These are phyloP conservation scores for Pongo pygmaeus DNA, from an alignment of 2,113 vertebrate species.

Conservation along the genomic window DNA sequence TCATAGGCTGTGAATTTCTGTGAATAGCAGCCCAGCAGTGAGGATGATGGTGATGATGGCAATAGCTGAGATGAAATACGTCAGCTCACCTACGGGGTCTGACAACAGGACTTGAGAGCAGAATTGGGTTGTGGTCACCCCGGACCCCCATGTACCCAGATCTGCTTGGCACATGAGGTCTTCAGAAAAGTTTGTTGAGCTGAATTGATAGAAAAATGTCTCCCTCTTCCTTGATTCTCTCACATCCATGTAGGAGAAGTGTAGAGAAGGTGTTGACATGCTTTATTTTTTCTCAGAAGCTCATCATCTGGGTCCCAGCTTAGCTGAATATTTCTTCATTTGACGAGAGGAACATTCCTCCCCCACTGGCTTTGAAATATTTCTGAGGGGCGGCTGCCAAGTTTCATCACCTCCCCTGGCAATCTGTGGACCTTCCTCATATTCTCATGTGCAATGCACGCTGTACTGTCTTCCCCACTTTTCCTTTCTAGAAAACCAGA, in stretches of 20 bases:
- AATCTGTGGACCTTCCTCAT: background rate
- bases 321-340: background rate
- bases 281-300: background rate
- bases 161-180: background rate
- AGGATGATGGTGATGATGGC: background rate
- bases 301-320: background rate
- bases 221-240: background rate
- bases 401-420: background rate
- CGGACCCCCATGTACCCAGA: background rate
- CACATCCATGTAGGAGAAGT: background rate
- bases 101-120: no score
- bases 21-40: background rate
- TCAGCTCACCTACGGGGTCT: background rate
- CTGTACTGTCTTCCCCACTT: background rate
- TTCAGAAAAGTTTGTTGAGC: background rate
- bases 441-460: rapidly evolving
- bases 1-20: background rate
- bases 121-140: background rate
- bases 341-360: background rate
- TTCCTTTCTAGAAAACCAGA: background rate
- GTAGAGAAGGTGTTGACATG: background rate
- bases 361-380: background rate
- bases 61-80: background rate
- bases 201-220: background rate
- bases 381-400: background rate